Percentiles rank a stretch among this genome's conserved stretches.
Conservation (phyloP, 37 sponge, comb jelly and placozoan genomes). For the Chondrosia reniformis region DNA sequence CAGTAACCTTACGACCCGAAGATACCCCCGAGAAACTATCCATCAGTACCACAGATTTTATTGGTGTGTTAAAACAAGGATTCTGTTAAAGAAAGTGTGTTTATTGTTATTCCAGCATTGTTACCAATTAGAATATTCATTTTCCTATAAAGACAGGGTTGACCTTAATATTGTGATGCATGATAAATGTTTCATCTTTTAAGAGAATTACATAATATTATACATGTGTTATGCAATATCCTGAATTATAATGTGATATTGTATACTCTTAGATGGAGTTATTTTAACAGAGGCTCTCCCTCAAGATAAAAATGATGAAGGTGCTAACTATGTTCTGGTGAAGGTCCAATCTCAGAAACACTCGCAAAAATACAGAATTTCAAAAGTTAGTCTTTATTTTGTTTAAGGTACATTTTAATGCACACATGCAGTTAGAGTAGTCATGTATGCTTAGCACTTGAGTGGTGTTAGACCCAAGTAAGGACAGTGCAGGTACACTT, state of each 20-base stretch:
- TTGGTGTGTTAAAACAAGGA: constrained; percentile 67
- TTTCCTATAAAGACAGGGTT: too few relatives aligned
- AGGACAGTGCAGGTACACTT: not conserved
- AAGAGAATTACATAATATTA: not conserved
- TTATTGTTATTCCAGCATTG: too few relatives aligned
- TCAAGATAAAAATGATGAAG: not conserved
- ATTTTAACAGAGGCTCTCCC: constrained; percentile 11
- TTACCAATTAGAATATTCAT: too few relatives aligned
- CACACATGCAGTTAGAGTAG: too few relatives aligned
- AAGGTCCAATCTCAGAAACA: constrained; percentile 43
- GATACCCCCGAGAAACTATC: constrained; percentile 36
- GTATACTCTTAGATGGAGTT: constrained; percentile 26
- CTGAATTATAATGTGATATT: not conserved
- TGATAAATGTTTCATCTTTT: not conserved
- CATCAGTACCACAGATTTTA: constrained; percentile 60
- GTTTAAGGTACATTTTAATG: not conserved
- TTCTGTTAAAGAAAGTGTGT: too few relatives aligned
- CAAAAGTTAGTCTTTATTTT: constrained; percentile 17
- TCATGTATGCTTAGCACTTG: too few relatives aligned
- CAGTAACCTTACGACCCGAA: constrained; percentile 23
- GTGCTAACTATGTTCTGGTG: constrained; percentile 16
- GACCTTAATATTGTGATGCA: too few relatives aligned
- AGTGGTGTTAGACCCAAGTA: not conserved
- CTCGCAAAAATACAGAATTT: constrained; percentile 29
- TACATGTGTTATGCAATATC: not conserved